Evolutionary conservation across 2,797 vertebrate genomes (phyloP), one percentile per base, ranked within the genome.

Genomic region (Lycodopsis pacificus): DNA sequence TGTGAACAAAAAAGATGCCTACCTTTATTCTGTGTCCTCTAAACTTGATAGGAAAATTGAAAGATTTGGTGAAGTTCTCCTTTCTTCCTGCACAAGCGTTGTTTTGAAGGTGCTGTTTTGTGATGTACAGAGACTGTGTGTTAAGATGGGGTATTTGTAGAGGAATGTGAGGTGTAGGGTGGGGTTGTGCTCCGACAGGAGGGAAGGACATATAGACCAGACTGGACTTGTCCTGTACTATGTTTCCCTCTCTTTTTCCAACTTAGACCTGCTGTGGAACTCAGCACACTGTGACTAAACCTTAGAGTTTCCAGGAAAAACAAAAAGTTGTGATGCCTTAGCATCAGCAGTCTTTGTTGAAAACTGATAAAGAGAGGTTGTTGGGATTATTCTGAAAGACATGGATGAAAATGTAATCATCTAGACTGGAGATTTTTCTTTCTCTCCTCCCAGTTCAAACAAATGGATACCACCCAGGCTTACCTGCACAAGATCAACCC

Each of bases 151-250:
- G 63, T 89, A 90, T 94, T 88, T 94, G 85, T 93, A 90, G 76
- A 73, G 73, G 90, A 91, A 91, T 93, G 78, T 81, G 54, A 87
- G 79, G 64, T 80, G 27, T 25, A 68, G 92, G 91, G 90, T 79
- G 91, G 86, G 71, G 89, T 74, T 56, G 11, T 8, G 53, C 64
- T 27, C 0, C 0, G 27, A 19, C 6, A 19, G 36, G 40, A 56
- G 80, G 80, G 73, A 53, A 62, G 69, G 25, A 87, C 74, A 78
- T 76, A 51, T 66, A 30, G 61, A 89, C 93, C 81, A 86, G 92
- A 90, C 83, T 81, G 77, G 87, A 91, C 92, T 81, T 91, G 93
- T 82, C 74, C 38, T n/a, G 2, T 6, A 34, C 7, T 34, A 4
- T 67, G 56, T 77, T 82, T 77, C 68, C 63, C 67, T 71, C 82